phyloP scores from a whole-genome alignment of 2,888 invertebrate species.

The Drosophila sordidapex region DNA sequence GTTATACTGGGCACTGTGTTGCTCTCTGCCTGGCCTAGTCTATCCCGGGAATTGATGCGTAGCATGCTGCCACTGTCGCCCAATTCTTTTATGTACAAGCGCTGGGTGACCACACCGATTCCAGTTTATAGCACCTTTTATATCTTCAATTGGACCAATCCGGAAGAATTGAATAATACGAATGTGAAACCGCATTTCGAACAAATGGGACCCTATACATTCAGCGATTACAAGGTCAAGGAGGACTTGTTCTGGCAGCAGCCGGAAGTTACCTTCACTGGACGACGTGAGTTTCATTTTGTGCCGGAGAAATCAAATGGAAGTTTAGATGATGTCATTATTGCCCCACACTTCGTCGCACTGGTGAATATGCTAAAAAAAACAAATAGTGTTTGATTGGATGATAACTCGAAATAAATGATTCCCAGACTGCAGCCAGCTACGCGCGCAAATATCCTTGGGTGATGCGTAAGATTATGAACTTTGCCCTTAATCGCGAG shows the following conservation, averaged over 20 bases:
- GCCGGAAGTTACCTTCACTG: slow-evolving; percentile 90
- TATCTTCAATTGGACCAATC: slow-evolving; percentile 92
- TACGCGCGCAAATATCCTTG: slow-evolving; percentile 85
- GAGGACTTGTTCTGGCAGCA: slow-evolving; percentile 87
- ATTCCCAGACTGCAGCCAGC: slow-evolving; percentile 88
- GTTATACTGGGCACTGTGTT: slow-evolving; percentile 69
- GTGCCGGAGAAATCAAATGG: slow-evolving; percentile 89
- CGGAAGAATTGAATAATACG: slow-evolving; percentile 86
- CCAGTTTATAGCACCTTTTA: slow-evolving; percentile 91
- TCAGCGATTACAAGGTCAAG: slow-evolving; percentile 83
- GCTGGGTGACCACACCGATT: slow-evolving; percentile 92
- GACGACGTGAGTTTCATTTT: slow-evolving; percentile 90
- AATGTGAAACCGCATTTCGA: slow-evolving; percentile 87
- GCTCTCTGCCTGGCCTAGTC: slow-evolving; percentile 76
- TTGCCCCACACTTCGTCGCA: slow-evolving; percentile 90
- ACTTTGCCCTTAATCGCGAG: slow-evolving; percentile 86
- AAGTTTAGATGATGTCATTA: slow-evolving; percentile 88
- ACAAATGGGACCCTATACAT: slow-evolving; percentile 88
- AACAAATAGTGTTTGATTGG: neutral
- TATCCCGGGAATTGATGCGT: slow-evolving; percentile 58
- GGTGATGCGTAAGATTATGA: slow-evolving; percentile 85
- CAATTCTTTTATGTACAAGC: slow-evolving; percentile 87
- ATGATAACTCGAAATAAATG: neutral
- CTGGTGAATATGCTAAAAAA: slow-evolving; percentile 87
- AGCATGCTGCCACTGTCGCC: slow-evolving; percentile 86